These are phyloP conservation scores for Tetramorium bicarinatum DNA, from an alignment of 2,888 invertebrate genomes.

Conservation along the genomic window DNA sequence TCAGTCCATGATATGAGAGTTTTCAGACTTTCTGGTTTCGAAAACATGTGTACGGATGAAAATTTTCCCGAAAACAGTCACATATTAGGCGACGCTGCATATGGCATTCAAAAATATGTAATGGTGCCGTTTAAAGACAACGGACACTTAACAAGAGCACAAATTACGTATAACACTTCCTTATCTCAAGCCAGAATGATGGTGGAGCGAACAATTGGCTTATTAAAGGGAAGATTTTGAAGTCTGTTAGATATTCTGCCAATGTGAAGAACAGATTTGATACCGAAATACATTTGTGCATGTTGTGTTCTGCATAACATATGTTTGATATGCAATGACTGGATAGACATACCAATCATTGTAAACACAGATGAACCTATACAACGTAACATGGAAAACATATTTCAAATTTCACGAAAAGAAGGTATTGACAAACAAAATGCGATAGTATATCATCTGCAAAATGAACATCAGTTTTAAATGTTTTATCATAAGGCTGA, in stretches of 20 bases:
- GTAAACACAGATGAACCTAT: background rate
- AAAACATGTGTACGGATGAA: slow-evolving; percentile 48
- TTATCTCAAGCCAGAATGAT: background rate
- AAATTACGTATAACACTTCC: background rate
- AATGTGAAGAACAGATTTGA: background rate
- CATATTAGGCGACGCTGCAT: slow-evolving; percentile 55
- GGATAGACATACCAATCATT: background rate
- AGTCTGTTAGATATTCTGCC: slow-evolving; percentile 15
- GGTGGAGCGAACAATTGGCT: background rate
- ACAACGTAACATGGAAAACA: background rate
- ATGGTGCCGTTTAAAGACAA: slow-evolving; percentile 43
- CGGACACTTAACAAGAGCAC: too few relatives aligned
- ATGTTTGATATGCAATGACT: background rate
- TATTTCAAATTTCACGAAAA: background rate
- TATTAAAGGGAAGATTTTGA: too few relatives aligned
- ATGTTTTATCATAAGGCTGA: too few relatives aligned
- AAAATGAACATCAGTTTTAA: too few relatives aligned
- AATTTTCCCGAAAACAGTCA: slow-evolving; percentile 49
- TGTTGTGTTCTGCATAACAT: too few relatives aligned
- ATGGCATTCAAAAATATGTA: slow-evolving; percentile 49
- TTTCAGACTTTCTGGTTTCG: slow-evolving; percentile 42
- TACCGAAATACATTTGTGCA: slow-evolving; percentile 9
- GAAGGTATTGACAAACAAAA: slow-evolving; percentile 12
- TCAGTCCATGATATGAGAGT: slow-evolving; percentile 56
- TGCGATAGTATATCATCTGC: background rate